phyloP scores from a whole-genome alignment of 1,140 invertebrate species.

The Araneus ventricosus region DNA sequence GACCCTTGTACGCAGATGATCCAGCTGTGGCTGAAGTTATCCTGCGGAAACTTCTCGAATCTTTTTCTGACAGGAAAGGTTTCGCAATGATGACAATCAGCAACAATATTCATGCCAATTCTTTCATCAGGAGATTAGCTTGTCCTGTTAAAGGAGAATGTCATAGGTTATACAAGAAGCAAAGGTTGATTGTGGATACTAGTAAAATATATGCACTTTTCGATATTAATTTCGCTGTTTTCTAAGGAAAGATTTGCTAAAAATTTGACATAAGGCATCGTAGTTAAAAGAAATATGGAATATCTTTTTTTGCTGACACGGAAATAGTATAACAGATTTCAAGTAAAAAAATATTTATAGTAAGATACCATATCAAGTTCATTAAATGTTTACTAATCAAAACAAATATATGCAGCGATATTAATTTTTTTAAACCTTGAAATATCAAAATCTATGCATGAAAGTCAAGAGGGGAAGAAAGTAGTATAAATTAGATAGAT shows the following conservation, averaged over 20 bases:
- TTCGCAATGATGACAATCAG: slow-evolving; percentile 74
- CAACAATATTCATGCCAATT: slow-evolving; percentile 66
- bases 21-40: slow-evolving; percentile 76
- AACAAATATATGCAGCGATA: no score
- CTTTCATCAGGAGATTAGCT: slow-evolving; percentile 72
- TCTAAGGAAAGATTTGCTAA: slow-evolving; percentile 60
- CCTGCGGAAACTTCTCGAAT: slow-evolving; percentile 64
- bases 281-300: background rate
- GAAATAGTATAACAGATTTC: no score
- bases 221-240: slow-evolving; percentile 77
- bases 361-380: no score
- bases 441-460: no score
- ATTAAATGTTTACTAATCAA: no score
- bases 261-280: background rate
- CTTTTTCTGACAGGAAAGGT: slow-evolving; percentile 56
- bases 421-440: no score
- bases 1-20: slow-evolving; percentile 77
- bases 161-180: slow-evolving; percentile 71
- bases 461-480: no score
- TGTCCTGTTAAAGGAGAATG: slow-evolving; percentile 66
- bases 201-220: slow-evolving; percentile 75
- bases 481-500: no score
- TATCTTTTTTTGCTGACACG: no score
- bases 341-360: no score
- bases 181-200: slow-evolving; percentile 65